phyloP scores from a whole-genome alignment of 2,113 vertebrate genomes.

The Lepus europaeus region DNA sequence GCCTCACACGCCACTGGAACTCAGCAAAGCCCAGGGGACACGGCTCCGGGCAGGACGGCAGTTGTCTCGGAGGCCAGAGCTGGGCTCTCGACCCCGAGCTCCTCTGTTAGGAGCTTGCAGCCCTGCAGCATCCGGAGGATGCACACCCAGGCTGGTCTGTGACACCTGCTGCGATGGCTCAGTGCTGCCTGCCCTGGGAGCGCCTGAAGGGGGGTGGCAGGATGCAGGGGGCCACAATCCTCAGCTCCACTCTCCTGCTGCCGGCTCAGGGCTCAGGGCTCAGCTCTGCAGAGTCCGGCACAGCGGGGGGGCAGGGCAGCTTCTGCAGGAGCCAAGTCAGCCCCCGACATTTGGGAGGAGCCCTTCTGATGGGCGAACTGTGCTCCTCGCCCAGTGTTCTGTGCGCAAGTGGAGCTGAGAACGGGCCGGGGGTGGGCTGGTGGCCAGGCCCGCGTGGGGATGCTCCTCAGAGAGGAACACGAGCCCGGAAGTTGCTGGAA shows the following conservation, averaged over 20 bases:
- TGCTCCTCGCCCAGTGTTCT: fast-evolving
- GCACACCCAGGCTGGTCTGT: too few species aligned
- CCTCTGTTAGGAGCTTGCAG: too few species aligned
- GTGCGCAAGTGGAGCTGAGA: fast-evolving
- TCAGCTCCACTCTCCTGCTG: neutral
- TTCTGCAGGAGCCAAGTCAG: neutral
- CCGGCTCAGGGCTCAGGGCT: too few species aligned
- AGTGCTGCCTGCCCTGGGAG: neutral
- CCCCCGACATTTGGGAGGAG: neutral
- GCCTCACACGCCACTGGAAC: neutral
- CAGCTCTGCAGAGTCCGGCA: neutral
- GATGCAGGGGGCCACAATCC: neutral
- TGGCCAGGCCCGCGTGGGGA: fast-evolving
- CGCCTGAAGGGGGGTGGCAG: fast-evolving
- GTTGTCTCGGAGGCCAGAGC: neutral
- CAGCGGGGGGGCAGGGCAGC: fast-evolving
- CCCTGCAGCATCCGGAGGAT: too few species aligned
- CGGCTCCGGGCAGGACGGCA: neutral
- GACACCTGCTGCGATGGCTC: neutral
- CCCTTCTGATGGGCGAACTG: neutral
- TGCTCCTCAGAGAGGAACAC: fast-evolving
- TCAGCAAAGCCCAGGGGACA: neutral
- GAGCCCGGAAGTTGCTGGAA: neutral
- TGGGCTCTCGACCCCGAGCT: neutral
- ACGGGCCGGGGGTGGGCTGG: neutral